These are phyloP conservation scores for Hypsibius dujardini DNA, from an alignment of 1,140 invertebrate genomes.

Conservation along the genomic window DNA sequence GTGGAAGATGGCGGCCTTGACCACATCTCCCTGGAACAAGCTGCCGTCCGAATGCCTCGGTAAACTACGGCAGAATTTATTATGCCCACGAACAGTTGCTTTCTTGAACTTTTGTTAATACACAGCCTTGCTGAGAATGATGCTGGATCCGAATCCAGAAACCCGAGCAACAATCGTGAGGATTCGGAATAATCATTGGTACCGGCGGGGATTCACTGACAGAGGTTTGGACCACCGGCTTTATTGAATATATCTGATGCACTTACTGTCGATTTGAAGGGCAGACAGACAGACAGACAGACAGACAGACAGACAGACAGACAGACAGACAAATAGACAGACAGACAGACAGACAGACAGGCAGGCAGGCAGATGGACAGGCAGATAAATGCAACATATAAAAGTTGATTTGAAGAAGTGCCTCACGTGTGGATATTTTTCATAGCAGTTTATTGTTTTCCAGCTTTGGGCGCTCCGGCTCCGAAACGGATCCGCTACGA, in stretches of 20 bases:
- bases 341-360: too few species aligned
- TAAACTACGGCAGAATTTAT: slow-evolving; percentile 52
- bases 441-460: not conserved
- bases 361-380: too few species aligned
- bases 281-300: too few species aligned
- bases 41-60: slow-evolving; percentile 52
- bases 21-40: slow-evolving; percentile 39
- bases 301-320: too few species aligned
- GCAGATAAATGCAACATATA: not conserved
- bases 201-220: slow-evolving; percentile 29
- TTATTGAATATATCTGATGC: not conserved
- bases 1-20: slow-evolving; percentile 26
- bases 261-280: too few species aligned
- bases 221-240: not conserved
- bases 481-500: slow-evolving; percentile 3
- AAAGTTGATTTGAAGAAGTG: not conserved
- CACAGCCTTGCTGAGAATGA: slow-evolving; percentile 47
- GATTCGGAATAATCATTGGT: slow-evolving; percentile 32
- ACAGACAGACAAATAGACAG: too few species aligned
- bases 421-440: not conserved
- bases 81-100: slow-evolving; percentile 36
- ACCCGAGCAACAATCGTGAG: slow-evolving; percentile 29
- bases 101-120: slow-evolving; percentile 36
- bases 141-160: slow-evolving; percentile 46
- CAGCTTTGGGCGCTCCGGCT: slow-evolving; percentile 3